Conservation (phyloP, 2,888 invertebrate species). For the Pseudococcus longispinus region DNA sequence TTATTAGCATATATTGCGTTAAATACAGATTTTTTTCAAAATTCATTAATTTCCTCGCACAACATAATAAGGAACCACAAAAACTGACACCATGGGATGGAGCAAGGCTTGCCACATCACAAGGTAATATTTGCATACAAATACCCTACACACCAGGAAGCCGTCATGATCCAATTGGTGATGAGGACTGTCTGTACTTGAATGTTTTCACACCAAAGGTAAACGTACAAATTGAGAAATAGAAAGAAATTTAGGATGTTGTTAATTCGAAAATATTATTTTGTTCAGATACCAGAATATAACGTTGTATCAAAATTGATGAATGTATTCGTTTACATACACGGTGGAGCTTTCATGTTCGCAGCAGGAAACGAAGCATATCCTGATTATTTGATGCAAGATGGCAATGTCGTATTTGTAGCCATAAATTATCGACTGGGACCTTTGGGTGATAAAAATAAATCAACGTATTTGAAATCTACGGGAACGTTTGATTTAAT, state of each 20-base stretch:
- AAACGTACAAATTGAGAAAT: background rate
- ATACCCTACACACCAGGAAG: background rate
- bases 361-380: conserved; percentile 68
- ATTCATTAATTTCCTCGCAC: no score
- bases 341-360: conserved; percentile 61
- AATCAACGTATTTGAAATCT: background rate
- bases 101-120: background rate
- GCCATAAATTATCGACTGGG: conserved; percentile 63
- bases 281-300: background rate
- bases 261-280: background rate
- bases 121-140: background rate
- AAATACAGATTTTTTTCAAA: no score
- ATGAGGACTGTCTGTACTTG: background rate
- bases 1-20: no score
- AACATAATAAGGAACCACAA: background rate
- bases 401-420: conserved; percentile 64
- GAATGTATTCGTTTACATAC: conserved; percentile 14
- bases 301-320: background rate
- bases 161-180: background rate
- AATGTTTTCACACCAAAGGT: background rate
- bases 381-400: conserved; percentile 68
- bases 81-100: background rate
- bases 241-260: background rate
- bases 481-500: no score
- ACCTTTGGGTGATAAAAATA: conserved; percentile 62